Evolutionary conservation across 2,797 vertebrate species (phyloP), one percentile per base, ranked within the genome.

Genomic region (Discoglossus pictus): DNA sequence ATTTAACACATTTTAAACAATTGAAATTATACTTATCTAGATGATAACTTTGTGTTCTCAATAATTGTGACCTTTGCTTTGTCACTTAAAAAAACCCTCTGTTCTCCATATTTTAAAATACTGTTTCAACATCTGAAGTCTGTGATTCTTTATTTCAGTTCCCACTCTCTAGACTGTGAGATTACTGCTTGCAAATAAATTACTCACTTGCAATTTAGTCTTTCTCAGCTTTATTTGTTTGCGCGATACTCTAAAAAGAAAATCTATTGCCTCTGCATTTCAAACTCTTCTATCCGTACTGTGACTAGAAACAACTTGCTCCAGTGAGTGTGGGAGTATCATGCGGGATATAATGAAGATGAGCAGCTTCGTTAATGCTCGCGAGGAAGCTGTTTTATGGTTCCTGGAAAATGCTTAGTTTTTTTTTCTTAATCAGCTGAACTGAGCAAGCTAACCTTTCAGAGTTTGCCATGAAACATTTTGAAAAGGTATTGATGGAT

Each of bases 281-380:
- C 43, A 46, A 56, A 39, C 24, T 34, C 27, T 31, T 31, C 36
- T 24, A 27, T 31, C 17, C 66, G 60, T 10, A 27, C 53, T 43
- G 2, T 15, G 7, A 17, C 63, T 51, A 16, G 36, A 52, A 72
- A 58, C 74, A 59, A 75, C 50, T 48, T 78, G 23, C 69, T 75
- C 68, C 61, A 76, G 64, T 70, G 2, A 79, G 74, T 79, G 73
- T 78, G 74, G 58, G 78, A 78, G 66, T 68, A 54, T 48, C n/a
- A 63, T 11, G 27, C 24, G 44, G 20, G 40, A 10, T 51, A 44
- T 31, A 80, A 48, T 75, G 74, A 76, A 76, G 75, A 75, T 51
- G 43, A 75, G 47, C 1, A 21, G 34, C 53, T 60, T 75, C 38
- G 8, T 70, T 73, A 73, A 73, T 74, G 61, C 60, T 42, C 59